phyloP scores from a whole-genome alignment of 2,113 vertebrate species.

The Copsychus sechellarum region DNA sequence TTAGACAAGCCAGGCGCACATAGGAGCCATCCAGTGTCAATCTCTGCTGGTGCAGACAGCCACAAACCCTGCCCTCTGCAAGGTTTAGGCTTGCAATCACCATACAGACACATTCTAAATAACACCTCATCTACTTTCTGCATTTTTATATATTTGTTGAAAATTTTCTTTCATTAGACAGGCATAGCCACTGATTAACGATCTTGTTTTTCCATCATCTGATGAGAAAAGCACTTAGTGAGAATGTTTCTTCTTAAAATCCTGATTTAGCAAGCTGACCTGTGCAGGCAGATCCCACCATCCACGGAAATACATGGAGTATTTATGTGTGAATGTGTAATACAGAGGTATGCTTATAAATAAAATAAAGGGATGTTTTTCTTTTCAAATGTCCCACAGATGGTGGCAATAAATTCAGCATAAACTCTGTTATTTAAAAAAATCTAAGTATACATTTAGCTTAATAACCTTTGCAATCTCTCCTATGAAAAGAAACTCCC shows the following conservation, averaged over 20 bases:
- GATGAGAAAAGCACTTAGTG: neutral
- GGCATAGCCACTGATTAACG: neutral
- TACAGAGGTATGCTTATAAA: neutral
- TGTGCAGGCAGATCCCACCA: neutral
- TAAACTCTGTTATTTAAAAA: neutral
- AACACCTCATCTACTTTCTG: neutral
- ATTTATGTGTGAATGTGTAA: neutral
- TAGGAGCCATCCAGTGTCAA: neutral
- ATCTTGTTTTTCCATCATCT: constrained; percentile 13
- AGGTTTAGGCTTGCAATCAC: neutral
- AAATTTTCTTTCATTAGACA: constrained; percentile 8
- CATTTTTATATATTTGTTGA: neutral
- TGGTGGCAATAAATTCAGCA: neutral
- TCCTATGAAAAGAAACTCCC: neutral
- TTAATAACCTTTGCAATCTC: neutral
- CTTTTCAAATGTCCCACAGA: neutral
- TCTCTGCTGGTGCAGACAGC: neutral
- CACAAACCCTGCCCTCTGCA: neutral
- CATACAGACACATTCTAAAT: neutral
- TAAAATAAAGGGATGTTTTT: neutral
- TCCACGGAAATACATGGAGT: neutral
- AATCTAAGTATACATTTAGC: neutral
- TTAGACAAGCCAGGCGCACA: neutral
- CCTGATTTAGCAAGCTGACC: constrained; percentile 8
- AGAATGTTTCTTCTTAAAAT: neutral